Evolutionary conservation across 2,113 vertebrate genomes (phyloP).

Genomic region (Archilochus colubris): DNA sequence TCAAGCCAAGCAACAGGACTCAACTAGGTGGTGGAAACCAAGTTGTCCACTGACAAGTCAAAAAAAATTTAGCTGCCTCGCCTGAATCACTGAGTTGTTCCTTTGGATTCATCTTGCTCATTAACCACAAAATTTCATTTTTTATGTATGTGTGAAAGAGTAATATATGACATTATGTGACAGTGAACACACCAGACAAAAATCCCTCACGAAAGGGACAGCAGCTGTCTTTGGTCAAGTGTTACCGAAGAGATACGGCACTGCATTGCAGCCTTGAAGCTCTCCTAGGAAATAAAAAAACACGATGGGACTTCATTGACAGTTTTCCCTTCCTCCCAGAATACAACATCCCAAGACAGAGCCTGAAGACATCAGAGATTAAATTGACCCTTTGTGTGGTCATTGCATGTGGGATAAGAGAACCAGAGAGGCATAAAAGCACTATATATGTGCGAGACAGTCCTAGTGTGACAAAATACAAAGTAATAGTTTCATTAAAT

Average conservation of each 20-base stretch:
- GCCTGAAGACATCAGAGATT: neutral
- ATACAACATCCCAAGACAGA: neutral
- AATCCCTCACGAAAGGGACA: neutral
- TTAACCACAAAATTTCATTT: neutral
- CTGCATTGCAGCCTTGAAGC: neutral
- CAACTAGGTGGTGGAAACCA: neutral
- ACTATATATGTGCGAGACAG: neutral
- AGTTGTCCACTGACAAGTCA: accelerated
- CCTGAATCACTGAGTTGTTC: neutral
- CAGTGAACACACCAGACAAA: neutral
- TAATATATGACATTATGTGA: neutral
- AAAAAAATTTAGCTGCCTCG: neutral
- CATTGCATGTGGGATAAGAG: neutral
- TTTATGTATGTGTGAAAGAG: neutral
- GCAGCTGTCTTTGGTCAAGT: neutral
- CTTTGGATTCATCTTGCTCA: neutral
- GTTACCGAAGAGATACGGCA: neutral
- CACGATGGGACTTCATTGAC: neutral
- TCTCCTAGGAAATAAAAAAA: neutral
- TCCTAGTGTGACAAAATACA: neutral
- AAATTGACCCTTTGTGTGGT: neutral
- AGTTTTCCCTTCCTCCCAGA: neutral
- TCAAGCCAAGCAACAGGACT: neutral
- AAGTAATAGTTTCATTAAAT: neutral
- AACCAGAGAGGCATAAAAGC: neutral